Base-by-base conservation (phyloP, 2,113 vertebrate species). In the Cyanistes caeruleus region DNA sequence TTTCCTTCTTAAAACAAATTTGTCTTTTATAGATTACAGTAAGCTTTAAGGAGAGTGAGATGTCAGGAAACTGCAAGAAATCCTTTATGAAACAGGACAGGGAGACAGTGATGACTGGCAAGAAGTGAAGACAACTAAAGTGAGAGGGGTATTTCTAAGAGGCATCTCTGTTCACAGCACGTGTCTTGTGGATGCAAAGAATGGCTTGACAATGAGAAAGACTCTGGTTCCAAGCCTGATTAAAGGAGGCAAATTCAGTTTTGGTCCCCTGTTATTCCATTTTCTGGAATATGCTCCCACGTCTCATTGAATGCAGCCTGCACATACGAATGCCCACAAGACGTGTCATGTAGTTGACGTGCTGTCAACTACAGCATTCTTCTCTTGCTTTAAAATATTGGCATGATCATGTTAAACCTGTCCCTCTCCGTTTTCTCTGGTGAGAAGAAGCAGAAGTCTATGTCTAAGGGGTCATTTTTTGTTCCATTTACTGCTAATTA, bases 1-100 rank as follows among this genome's bases (percentile, higher is more conserved):
- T 86, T 87, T 86, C 41, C n/a, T 91, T 83, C n/a, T 84, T 84
- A 83, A 90, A 96, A 84, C 46, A 88, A 87, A 93, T 82, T 82
- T 93, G 84, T 78, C 84, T 74, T 87, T 87, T 86, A 75, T 28
- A 96, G 79, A 92, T 95, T 90, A 74, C 68, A 88, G 62, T 86
- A 92, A 95, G 22, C 48, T 56, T 25, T 51, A 84, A 92, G 53
- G 35, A 65, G 24, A 84, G 25, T 59, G 55, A 84, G 79, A 83
- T 79, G 81, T 83, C 73, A 90, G 70, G 55, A 24, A 95, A 96
- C 63, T 65, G 41, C 63, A 72, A 82, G 76, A 92, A 94, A 63
- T 56, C 33, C 52, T 94, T 94, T 90, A 90, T 74, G 93, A 82
- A 93, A 81, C 35, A 58, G 62, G 79, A 94, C 65, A 95, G 56